phyloP scores from a whole-genome alignment of 2,113 vertebrate genomes.

The Scolopax mira region DNA sequence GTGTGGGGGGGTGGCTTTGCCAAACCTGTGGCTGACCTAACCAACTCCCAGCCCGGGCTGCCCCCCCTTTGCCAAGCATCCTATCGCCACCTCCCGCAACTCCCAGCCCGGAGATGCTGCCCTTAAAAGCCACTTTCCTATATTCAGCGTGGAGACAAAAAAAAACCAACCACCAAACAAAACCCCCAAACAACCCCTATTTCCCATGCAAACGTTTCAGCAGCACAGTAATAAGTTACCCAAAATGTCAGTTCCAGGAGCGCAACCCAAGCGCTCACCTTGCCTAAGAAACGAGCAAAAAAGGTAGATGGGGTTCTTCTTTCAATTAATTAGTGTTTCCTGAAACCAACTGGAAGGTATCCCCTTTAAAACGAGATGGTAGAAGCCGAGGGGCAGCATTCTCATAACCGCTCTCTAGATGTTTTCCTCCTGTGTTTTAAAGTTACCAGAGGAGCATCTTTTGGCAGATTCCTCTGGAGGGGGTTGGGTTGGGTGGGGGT shows the following conservation, averaged over 20 bases:
- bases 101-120: neutral
- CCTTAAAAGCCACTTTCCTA: neutral
- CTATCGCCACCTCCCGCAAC: rapidly evolving
- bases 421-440: slow-evolving; percentile 33
- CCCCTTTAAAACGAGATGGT: neutral
- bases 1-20: neutral
- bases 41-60: neutral
- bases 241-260: neutral
- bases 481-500: slow-evolving; percentile 50
- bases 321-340: neutral
- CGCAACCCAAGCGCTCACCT: neutral
- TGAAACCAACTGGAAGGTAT: slow-evolving; percentile 17
- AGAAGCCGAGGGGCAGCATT: slow-evolving; percentile 47
- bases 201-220: neutral
- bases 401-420: neutral
- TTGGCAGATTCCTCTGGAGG: slow-evolving; percentile 53
- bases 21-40: neutral
- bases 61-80: neutral
- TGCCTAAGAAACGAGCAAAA: neutral
- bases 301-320: neutral
- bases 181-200: neutral
- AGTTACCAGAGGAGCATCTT: slow-evolving; percentile 28
- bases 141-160: neutral
- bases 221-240: neutral
- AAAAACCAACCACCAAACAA: neutral